Evolutionary conservation across 2,113 vertebrate species (phyloP), one percentile per base, ranked within the genome.

Genomic region (Gnathochromis pfefferi): DNA sequence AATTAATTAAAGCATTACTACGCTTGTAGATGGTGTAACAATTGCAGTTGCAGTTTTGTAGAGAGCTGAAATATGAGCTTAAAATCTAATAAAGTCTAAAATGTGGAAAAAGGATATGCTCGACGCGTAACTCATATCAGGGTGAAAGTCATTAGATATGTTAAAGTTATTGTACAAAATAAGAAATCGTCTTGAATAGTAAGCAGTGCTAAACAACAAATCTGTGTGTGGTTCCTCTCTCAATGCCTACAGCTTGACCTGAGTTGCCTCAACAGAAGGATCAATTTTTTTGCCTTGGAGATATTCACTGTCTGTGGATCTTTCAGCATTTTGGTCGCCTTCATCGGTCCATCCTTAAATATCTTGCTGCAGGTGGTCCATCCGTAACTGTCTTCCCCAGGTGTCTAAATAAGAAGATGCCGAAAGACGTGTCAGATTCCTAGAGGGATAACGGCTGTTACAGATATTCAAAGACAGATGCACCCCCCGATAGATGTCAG

Each of bases 381-480:
- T 9, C 85, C 8, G 8, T 40, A 65, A 70, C 86, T 79, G 17
- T 88, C 79, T 45, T 81, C 85, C 84, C 73, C 94, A 87, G 95
- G 87, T 92, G 92, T 93, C 33, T 35, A 47, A 88, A 94, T 94
- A n/a, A 54, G 53, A 85, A 84, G 75, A 92, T 13, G 93, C 49
- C 89, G 93, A 95, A 60, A 95, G 94, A 95, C 23, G 13, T 3
- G 83, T 73, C 85, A 11, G 91, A 83, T 83, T 88, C 79, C 28
- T 35, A 3, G 19, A 38, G 80, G 89, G 83, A 87, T 90, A 47
- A 86, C 75, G 28, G 31, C 65, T 38, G 73, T 47, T 57, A 5
- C n/a, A 45, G 82, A 89, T 26, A 38, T 4, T 73, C 55, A 84
- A 8, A 88, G 79, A 83, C 86, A 81, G 84, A 89, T 63, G 54